These are phyloP conservation scores for Ceratina calcarata DNA, from an alignment of 1,140 invertebrate species.

Conservation along the genomic window DNA sequence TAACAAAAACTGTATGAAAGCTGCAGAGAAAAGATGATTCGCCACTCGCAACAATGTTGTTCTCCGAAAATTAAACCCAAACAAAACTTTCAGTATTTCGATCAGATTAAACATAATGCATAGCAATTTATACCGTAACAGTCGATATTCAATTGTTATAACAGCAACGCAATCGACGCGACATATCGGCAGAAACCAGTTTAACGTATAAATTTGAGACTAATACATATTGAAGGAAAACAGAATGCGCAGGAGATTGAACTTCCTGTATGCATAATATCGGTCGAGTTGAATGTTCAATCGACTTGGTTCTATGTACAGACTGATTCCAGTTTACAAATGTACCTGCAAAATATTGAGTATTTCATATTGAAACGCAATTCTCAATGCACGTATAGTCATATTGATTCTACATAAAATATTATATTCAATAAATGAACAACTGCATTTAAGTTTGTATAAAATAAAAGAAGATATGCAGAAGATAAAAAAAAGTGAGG, in stretches of 20 bases:
- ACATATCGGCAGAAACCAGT: slow-evolving; percentile 13
- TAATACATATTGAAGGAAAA: slow-evolving; percentile 31
- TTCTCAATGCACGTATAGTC: too few relatives aligned
- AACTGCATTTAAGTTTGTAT: neutral
- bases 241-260: slow-evolving; percentile 36
- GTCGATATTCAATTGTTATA: neutral
- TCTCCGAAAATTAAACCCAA: too few relatives aligned
- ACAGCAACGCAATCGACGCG: too few relatives aligned
- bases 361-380: neutral
- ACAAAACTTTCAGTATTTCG: too few relatives aligned
- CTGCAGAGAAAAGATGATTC: too few relatives aligned
- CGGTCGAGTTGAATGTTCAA: slow-evolving; percentile 1
- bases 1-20: too few relatives aligned
- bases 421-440: neutral
- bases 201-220: slow-evolving; percentile 28
- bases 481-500: neutral
- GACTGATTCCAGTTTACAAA: neutral
- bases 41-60: too few relatives aligned
- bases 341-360: neutral
- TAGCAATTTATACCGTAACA: neutral
- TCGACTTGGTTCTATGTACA: neutral
- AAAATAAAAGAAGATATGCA: neutral
- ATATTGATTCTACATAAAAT: neutral
- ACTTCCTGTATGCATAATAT: slow-evolving; percentile 37
- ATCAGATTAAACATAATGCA: too few relatives aligned